A percentile compares a stretch with the other conserved stretches of the same genome.
phyloP scores from a whole-genome alignment of 2,797 vertebrate species.

The Sebastes oblongus region DNA sequence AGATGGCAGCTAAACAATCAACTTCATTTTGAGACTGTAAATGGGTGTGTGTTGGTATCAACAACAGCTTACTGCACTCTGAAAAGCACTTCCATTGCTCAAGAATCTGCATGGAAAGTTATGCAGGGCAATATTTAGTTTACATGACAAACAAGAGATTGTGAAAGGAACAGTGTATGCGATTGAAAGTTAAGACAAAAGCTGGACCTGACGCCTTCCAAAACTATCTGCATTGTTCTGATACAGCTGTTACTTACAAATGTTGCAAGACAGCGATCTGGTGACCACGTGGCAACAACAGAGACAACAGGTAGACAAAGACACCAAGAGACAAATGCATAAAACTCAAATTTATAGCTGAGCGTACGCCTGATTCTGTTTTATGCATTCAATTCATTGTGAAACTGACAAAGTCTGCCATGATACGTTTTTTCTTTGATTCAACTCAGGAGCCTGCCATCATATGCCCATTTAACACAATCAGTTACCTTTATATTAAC shows the following conservation, averaged over 20 bases:
- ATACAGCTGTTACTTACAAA: neutral
- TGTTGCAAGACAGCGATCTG: neutral
- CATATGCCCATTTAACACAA: too few species aligned
- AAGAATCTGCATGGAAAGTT: neutral
- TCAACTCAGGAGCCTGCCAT: too few species aligned
- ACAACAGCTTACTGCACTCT: neutral
- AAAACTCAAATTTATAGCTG: neutral
- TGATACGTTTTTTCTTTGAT: too few species aligned
- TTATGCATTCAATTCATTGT: neutral
- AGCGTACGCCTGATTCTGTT: neutral
- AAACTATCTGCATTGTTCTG: neutral
- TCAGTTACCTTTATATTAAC: too few species aligned
- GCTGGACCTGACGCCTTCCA: neutral
- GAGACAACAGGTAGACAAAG: neutral
- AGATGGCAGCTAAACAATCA: neutral
- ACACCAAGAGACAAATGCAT: neutral
- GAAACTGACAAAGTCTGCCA: neutral
- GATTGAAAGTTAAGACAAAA: neutral
- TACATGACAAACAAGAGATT: neutral
- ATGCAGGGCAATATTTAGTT: neutral
- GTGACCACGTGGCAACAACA: constrained; percentile 1
- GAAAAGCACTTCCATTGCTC: neutral
- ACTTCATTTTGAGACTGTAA: constrained; percentile 3
- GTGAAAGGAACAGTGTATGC: neutral
- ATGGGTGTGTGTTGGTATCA: neutral